phyloP scores from a whole-genome alignment of 2,797 vertebrate genomes.

The Tachyglossus aculeatus region DNA sequence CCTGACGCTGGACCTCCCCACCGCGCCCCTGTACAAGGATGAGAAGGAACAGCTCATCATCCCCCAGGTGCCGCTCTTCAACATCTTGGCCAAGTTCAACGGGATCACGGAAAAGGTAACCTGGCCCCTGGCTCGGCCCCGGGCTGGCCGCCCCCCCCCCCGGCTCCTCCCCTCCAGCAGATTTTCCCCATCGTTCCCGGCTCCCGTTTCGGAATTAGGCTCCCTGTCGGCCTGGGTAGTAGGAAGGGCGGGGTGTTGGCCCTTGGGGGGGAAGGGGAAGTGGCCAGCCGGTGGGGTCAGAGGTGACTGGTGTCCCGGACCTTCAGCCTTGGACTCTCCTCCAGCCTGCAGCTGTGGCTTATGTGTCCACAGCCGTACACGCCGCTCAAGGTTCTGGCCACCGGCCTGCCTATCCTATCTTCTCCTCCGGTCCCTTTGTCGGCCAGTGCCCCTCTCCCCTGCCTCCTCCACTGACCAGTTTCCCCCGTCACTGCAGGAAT shows the following conservation, averaged over 20 bases:
- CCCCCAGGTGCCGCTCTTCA: slow-evolving; percentile 96
- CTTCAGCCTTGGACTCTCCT: no score
- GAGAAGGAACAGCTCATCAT: slow-evolving; percentile 99
- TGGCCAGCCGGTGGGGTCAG: no score
- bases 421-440: no score
- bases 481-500: slow-evolving; percentile 78
- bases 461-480: slow-evolving; percentile 40
- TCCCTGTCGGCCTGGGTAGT: no score
- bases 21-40: slow-evolving; percentile 95
- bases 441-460: background rate
- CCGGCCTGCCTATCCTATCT: no score
- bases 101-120: slow-evolving; percentile 92
- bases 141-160: no score
- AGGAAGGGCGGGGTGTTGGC: no score
- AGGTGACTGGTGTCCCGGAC: no score
- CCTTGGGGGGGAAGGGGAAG: no score
- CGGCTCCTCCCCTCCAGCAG: background rate
- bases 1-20: slow-evolving; percentile 94
- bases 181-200: background rate
- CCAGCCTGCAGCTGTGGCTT: no score
- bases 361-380: no score
- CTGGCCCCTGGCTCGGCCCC: background rate
- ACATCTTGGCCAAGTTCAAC: slow-evolving; percentile 94
- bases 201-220: background rate
- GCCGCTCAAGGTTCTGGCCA: no score